Percentiles rank a stretch among this genome's conserved stretches.
Conservation (phyloP, 53 echinoderm and acorn worm species). For the Holothuria scabra region DNA sequence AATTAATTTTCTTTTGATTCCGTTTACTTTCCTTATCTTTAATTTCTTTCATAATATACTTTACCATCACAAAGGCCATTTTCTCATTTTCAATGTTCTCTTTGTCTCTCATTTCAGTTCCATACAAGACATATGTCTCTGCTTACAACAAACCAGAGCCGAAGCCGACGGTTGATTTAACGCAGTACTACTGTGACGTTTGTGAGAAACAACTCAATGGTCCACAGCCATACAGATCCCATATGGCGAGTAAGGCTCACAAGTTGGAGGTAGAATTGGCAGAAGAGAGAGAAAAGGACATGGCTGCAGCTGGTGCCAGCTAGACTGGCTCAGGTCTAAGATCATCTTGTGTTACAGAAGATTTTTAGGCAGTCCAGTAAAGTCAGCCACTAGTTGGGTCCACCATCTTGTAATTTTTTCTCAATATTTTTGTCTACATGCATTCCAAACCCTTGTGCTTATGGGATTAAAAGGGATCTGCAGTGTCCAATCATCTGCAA, state of each 20-base stretch:
- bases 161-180: slow-evolving; percentile 1
- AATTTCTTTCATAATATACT: too few relatives aligned
- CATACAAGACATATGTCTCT: slow-evolving; percentile 80
- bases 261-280: slow-evolving; percentile 81
- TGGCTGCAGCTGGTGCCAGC: background rate
- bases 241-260: slow-evolving; percentile 91
- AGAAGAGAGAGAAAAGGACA: slow-evolving; percentile 42
- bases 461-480: too few relatives aligned
- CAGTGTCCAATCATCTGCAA: too few relatives aligned
- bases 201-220: slow-evolving; percentile 92
- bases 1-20: too few relatives aligned
- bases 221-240: slow-evolving; percentile 82
- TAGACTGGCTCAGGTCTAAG: background rate
- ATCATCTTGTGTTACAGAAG: too few relatives aligned
- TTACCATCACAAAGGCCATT: too few relatives aligned
- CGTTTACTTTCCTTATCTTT: too few relatives aligned
- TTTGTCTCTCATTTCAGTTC: slow-evolving; percentile 50
- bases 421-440: too few relatives aligned
- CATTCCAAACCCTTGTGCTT: too few relatives aligned
- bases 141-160: slow-evolving; percentile 71
- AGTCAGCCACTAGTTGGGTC: too few relatives aligned
- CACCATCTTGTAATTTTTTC: too few relatives aligned
- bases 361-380: too few relatives aligned
- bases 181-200: slow-evolving; percentile 75
- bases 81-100: background rate